Percentiles rank a stretch among this genome's conserved stretches.
These are phyloP conservation scores for Mastacembelus armatus DNA, from an alignment of 2,797 vertebrate species.

Conservation along the genomic window DNA sequence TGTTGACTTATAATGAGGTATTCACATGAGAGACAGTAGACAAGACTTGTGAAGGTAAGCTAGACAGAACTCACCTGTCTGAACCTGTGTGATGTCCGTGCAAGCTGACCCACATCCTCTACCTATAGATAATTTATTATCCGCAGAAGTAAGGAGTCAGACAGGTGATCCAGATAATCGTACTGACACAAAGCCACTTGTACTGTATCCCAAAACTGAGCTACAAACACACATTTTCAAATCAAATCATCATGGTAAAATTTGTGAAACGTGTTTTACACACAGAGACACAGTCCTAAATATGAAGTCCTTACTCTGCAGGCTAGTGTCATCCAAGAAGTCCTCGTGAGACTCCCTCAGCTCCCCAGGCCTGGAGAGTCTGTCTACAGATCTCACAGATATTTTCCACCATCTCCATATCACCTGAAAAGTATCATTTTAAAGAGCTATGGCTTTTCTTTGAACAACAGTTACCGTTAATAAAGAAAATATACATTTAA, in stretches of 20 bases:
- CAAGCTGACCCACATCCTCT: conserved; percentile 86
- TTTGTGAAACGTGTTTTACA: neutral
- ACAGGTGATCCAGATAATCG: conserved; percentile 87
- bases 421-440: conserved; percentile 78
- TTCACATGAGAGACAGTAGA: too few species aligned
- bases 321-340: conserved; percentile 71
- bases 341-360: conserved; percentile 69
- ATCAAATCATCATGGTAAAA: neutral
- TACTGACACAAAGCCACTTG: conserved; percentile 83
- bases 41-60: too few species aligned
- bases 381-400: conserved; percentile 70
- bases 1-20: too few species aligned
- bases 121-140: conserved; percentile 88
- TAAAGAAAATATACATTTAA: too few species aligned
- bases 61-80: conserved; percentile 78
- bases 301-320: conserved; percentile 72
- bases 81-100: conserved; percentile 83
- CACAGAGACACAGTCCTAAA: neutral
- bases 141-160: conserved; percentile 84
- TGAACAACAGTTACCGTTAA: too few species aligned
- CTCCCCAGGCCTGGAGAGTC: conserved; percentile 72
- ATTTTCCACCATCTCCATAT: conserved; percentile 86
- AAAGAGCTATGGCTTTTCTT: too few species aligned
- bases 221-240: neutral
- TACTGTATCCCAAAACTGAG: conserved; percentile 59